These are phyloP conservation scores for Cebidichthys violaceus DNA, from an alignment of 2,113 vertebrate species.

Conservation along the genomic window DNA sequence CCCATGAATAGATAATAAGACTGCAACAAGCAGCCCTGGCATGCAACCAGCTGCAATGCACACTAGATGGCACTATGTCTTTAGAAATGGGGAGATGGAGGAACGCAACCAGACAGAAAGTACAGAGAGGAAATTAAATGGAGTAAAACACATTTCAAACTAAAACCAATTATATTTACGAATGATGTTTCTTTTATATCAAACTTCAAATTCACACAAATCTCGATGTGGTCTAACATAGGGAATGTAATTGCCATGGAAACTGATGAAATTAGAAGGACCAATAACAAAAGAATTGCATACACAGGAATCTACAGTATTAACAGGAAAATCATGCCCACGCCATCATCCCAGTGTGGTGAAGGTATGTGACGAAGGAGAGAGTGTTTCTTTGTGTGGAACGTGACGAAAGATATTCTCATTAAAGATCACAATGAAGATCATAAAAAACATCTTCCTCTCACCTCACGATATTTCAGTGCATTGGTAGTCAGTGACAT, in stretches of 20 bases:
- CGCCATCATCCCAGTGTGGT: background rate
- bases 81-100: constrained; percentile 11
- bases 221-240: background rate
- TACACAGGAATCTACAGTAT: background rate
- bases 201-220: background rate
- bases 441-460: constrained; percentile 21
- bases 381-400: background rate
- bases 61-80: constrained; percentile 79
- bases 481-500: constrained; percentile 42
- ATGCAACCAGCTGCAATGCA: constrained; percentile 32
- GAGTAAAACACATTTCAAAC: constrained; percentile 27
- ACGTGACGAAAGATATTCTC: constrained; percentile 54
- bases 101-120: background rate
- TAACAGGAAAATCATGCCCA: background rate
- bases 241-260: background rate
- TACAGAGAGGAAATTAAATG: background rate
- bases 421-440: constrained; percentile 55
- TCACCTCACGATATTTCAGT: constrained; percentile 21
- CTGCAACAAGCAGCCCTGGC: background rate
- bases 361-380: constrained; percentile 9
- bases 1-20: constrained; percentile 52
- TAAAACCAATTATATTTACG: constrained; percentile 10
- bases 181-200: constrained; percentile 27
- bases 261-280: background rate
- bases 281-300: background rate